These are phyloP conservation scores for Takifugu bimaculatus DNA, from an alignment of 2,113 vertebrate genomes.

Conservation along the genomic window DNA sequence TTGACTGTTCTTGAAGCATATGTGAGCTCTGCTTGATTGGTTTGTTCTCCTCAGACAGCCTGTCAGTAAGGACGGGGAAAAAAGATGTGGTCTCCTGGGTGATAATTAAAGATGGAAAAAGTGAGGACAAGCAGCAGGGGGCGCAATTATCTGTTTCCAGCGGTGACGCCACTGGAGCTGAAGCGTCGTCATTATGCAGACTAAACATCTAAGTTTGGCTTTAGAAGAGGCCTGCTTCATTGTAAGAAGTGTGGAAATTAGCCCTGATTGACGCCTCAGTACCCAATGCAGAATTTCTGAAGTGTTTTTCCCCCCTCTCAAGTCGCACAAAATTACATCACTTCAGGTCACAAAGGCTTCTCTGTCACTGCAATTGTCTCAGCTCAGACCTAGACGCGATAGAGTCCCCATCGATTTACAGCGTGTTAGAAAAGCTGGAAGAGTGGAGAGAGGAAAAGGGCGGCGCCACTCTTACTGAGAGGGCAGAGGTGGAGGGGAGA, in stretches of 20 bases:
- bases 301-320: no score
- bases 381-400: neutral
- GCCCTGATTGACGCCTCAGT: no score
- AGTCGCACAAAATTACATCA: no score
- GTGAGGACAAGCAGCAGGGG: constrained; percentile 52
- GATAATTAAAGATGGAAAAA: constrained; percentile 56
- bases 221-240: no score
- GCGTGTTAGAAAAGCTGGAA: constrained; percentile 28
- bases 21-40: constrained; percentile 31
- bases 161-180: neutral
- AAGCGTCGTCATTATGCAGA: constrained; percentile 3
- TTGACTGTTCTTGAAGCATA: constrained; percentile 31
- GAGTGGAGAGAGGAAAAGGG: constrained; percentile 50
- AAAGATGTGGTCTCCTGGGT: constrained; percentile 48
- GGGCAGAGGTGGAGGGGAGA: constrained; percentile 56
- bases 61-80: constrained; percentile 32
- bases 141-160: constrained; percentile 22
- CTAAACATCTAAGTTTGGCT: constrained; percentile 8
- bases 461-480: constrained; percentile 34
- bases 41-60: constrained; percentile 43
- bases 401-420: constrained; percentile 42
- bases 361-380: neutral
- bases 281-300: no score
- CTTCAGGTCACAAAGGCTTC: constrained; percentile 21
- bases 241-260: no score